Evolutionary conservation across 2,797 vertebrate genomes (phyloP), one percentile per base, ranked within the genome.

Genomic region (Apogon hyalosoma): DNA sequence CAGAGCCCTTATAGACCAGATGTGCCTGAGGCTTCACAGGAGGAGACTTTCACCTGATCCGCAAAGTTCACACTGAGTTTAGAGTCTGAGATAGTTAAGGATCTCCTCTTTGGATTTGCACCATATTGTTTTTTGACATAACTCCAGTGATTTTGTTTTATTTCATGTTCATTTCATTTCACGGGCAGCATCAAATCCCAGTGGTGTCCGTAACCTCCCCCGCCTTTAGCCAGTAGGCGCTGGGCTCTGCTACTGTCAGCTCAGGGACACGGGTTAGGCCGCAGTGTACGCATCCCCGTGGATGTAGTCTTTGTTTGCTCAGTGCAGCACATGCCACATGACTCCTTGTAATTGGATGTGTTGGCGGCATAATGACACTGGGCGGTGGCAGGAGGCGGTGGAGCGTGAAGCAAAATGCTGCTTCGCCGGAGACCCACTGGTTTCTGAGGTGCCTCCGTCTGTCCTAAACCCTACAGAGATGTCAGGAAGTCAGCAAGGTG

Each of bases 331-430:
- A 73, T 77, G 84, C 83, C 75, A 73, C 77, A 63, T 41, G 48
- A 80, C 80, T 80, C 83, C 78, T 66, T 75, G 83, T 90, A 90
- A 92, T 91, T 91, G 83, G 76, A 80, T 63, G 76, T 77, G 82
- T 86, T 90, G 89, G 86, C 88, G 86, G 83, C 83, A 76, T 91
- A 88, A 91, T 90, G 88, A 88, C 78, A 77, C 61, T 43, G 84
- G 82, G 78, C 46, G 75, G 84, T 82, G 83, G 88, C 85, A 75
- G 80, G 33, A 85, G 83, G 84, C 82, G 68, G 68, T 45, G 24
- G 83, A 85, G 86, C 85, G 14, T 88, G 85, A 90, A 88, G 88
- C 83, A 73, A 83, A 84, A 84, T 51, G 61, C 65, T 19, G 77
- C 71, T 72, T 73, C 10, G 62, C 49, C 28, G 45, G 80, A 75